phyloP scores from a whole-genome alignment of 2,113 vertebrate species.

The Rutilus rutilus region DNA sequence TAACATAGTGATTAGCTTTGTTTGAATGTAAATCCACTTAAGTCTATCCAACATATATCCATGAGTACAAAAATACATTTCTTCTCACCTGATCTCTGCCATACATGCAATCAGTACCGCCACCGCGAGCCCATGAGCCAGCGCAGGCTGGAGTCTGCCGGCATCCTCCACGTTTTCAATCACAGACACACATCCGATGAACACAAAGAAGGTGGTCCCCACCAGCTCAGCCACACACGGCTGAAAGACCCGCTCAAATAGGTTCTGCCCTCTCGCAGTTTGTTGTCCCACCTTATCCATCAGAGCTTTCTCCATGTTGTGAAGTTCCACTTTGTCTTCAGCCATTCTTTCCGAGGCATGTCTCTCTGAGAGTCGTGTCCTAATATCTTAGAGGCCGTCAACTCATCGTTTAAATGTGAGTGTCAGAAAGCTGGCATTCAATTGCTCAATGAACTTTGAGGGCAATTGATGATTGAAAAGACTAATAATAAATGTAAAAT shows the following conservation, averaged over 20 bases:
- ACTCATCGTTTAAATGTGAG: slow-evolving; percentile 54
- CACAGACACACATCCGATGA: slow-evolving; percentile 75
- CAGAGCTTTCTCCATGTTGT: slow-evolving; percentile 53
- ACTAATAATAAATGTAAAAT: background rate
- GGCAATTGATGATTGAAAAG: slow-evolving; percentile 25
- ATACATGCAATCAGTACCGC: slow-evolving; percentile 68
- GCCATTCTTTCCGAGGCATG: slow-evolving; percentile 48
- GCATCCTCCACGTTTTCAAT: slow-evolving; percentile 69
- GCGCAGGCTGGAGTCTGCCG: slow-evolving; percentile 72
- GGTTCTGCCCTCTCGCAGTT: slow-evolving; percentile 42
- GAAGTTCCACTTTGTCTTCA: slow-evolving; percentile 64
- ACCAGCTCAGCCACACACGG: slow-evolving; percentile 72
- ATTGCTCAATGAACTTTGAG: slow-evolving; percentile 28
- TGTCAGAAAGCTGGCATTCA: slow-evolving; percentile 6
- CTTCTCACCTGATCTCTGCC: slow-evolving; percentile 72
- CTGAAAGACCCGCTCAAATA: slow-evolving; percentile 66
- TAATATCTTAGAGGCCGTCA: background rate
- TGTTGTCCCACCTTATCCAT: slow-evolving; percentile 55
- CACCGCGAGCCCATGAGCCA: slow-evolving; percentile 73
- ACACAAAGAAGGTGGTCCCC: slow-evolving; percentile 75
- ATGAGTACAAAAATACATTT: background rate
- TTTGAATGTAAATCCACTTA: background rate
- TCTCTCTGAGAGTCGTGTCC: background rate
- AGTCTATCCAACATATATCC: too few species aligned
- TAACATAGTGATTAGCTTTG: background rate